These are phyloP conservation scores for Datnioides undecimradiatus DNA, from an alignment of 2,113 vertebrate genomes.

Conservation along the genomic window DNA sequence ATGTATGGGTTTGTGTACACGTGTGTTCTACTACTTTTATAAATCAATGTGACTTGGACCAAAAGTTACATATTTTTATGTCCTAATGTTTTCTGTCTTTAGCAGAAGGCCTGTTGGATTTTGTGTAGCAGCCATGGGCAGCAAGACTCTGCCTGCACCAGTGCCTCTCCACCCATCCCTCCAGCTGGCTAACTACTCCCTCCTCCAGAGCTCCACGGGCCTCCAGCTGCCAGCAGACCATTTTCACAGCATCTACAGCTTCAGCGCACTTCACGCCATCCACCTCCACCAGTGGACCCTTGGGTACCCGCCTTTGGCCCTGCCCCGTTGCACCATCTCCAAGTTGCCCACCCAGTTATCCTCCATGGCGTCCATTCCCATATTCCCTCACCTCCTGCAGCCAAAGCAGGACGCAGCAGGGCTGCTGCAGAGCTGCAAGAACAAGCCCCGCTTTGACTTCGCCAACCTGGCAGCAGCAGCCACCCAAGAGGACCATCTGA, in stretches of 20 bases:
- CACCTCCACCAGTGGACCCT: slow-evolving; percentile 98
- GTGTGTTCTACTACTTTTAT: neutral
- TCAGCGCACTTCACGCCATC: slow-evolving; percentile 94
- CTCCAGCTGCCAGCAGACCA: slow-evolving; percentile 93
- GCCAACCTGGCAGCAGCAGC: slow-evolving; percentile 96
- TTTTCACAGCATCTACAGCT: slow-evolving; percentile 94
- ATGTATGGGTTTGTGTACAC: neutral
- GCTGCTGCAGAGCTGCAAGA: slow-evolving; percentile 83
- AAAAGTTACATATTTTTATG: slow-evolving; percentile 13
- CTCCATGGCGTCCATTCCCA: slow-evolving; percentile 89
- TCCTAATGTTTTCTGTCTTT: slow-evolving; percentile 27
- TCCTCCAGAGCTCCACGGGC: slow-evolving; percentile 94
- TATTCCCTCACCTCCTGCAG: slow-evolving; percentile 93
- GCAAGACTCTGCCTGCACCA: slow-evolving; percentile 95
- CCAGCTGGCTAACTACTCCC: slow-evolving; percentile 96
- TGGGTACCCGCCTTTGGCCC: slow-evolving; percentile 91
- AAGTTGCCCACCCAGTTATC: slow-evolving; percentile 92
- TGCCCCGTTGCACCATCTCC: slow-evolving; percentile 93
- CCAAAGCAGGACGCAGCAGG: slow-evolving; percentile 84
- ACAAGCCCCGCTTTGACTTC: slow-evolving; percentile 97
- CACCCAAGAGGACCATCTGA: slow-evolving; percentile 95
- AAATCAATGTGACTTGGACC: neutral
- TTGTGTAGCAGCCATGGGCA: slow-evolving; percentile 87
- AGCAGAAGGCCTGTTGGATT: slow-evolving; percentile 18
- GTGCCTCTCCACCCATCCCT: slow-evolving; percentile 97